phyloP scores from a whole-genome alignment of 1,140 invertebrate genomes.

The Plectrocnemia conspersa region DNA sequence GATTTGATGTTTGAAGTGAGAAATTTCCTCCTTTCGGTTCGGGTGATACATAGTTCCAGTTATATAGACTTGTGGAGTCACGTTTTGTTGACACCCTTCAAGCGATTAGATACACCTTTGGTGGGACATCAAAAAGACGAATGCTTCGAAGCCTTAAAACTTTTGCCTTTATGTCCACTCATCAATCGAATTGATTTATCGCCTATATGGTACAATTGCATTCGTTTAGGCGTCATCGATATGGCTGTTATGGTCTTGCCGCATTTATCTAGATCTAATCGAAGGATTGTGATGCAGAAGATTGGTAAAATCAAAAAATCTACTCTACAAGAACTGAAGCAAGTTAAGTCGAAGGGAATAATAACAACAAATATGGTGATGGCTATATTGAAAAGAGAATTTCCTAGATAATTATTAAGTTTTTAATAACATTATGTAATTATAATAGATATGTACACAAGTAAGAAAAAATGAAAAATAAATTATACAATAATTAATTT shows the following conservation, averaged over 20 bases:
- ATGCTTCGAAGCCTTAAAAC: slow-evolving; percentile 46
- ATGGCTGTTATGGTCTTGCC: slow-evolving; percentile 47
- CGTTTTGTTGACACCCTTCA: slow-evolving; percentile 46
- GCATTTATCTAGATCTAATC: slow-evolving; percentile 17
- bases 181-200: slow-evolving; percentile 46
- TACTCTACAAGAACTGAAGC: slow-evolving; percentile 26
- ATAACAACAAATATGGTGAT: slow-evolving; percentile 26
- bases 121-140: slow-evolving; percentile 46
- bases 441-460: too few species aligned
- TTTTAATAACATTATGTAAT: neutral
- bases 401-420: neutral
- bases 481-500: neutral
- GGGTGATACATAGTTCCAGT: slow-evolving; percentile 39
- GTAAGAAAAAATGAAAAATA: too few species aligned
- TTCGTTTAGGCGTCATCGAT: slow-evolving; percentile 44
- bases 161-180: slow-evolving; percentile 45
- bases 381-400: slow-evolving; percentile 27
- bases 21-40: slow-evolving; percentile 43
- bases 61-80: slow-evolving; percentile 46
- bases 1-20: slow-evolving; percentile 44
- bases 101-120: slow-evolving; percentile 46
- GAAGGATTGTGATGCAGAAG: slow-evolving; percentile 17
- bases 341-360: slow-evolving; percentile 29
- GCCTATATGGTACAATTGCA: slow-evolving; percentile 48
- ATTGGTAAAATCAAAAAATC: slow-evolving; percentile 31